Evolutionary conservation across 2,888 invertebrate genomes (phyloP), one percentile per base, ranked within the genome.

Genomic region (Neria commutata): DNA sequence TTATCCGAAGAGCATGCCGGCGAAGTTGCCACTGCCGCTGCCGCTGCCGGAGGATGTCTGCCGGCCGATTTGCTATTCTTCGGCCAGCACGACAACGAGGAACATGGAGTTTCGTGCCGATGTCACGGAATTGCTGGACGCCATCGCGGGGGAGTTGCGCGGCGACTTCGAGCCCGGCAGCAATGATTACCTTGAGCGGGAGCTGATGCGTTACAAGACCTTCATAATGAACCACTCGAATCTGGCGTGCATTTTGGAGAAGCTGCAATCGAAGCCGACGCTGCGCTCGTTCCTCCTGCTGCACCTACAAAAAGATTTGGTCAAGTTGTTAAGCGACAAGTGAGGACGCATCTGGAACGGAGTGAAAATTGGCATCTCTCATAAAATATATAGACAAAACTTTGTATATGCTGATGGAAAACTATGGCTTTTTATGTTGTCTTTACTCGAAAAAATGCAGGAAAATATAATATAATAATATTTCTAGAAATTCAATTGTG

Each of bases 231-330:
- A 60, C 0, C 61, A 71, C 50, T 59, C 62, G 1, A 17, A 51
- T 5, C 19, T 58, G 3, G 53, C 67, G 0, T 29, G 40, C 0
- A 26, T 47, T 0, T 58, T 69, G 16, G 45, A 54, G 0, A 53
- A 52, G 1, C 53, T 62, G n/a, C 57, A 71, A 17, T 25, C 45
- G 0, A 54, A 59, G 11, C 42, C 26, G n/a, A 61, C 66, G 37
- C 59, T 70, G 33, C 73, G 81, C 5, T 64, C 67, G 0, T 73
- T 64, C 54, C 55, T 81, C 54, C 58, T 81, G 21, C 37, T 79
- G 10, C 71, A 72, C 23, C 65, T 81, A 58, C 79, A 79, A 61
- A 75, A 68, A 3, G 74, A 75, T 66, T 68, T 81, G 49, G 47
- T 77, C 4, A 72, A 70, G 42, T 26, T 77, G 49, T 57, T 77